phyloP scores from a whole-genome alignment of 2,888 invertebrate genomes.

The Sinohyriopsis cumingii region DNA sequence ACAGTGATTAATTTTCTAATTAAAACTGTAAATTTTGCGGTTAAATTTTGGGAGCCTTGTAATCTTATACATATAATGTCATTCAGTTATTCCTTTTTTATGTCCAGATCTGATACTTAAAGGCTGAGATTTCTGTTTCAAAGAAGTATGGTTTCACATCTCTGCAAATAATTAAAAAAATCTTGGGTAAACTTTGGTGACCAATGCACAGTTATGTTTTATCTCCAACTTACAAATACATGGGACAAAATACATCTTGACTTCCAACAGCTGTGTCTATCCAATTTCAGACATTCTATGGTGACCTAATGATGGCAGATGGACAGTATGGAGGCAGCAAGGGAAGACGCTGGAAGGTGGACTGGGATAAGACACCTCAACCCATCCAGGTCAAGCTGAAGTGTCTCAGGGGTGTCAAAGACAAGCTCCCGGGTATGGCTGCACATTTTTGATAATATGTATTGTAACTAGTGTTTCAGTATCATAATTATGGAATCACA shows the following conservation, averaged over 20 bases:
- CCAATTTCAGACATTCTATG: conserved; percentile 62
- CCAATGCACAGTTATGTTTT: too few relatives aligned
- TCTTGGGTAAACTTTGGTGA: too few relatives aligned
- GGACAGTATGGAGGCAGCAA: conserved; percentile 67
- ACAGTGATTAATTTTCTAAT: too few relatives aligned
- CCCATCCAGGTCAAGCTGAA: conserved; percentile 68
- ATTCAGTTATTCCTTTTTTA: too few relatives aligned
- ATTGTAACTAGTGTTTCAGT: not conserved
- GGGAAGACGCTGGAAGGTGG: conserved; percentile 69
- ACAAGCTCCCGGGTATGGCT: conserved; percentile 66
- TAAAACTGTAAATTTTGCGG: too few relatives aligned
- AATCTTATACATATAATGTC: too few relatives aligned
- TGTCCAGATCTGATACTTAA: too few relatives aligned
- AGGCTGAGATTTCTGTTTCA: too few relatives aligned
- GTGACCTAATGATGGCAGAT: conserved; percentile 66
- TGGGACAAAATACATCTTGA: not conserved
- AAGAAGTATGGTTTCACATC: too few relatives aligned
- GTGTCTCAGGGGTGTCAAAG: conserved; percentile 66
- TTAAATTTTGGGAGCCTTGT: too few relatives aligned
- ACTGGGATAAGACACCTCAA: conserved; percentile 69
- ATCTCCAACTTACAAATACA: too few relatives aligned
- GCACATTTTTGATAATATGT: not conserved
- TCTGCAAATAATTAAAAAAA: too few relatives aligned
- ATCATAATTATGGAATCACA: not conserved
- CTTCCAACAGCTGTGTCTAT: not conserved